Evolutionary conservation across 2,888 invertebrate genomes (phyloP).

Genomic region (Mimumesa dahlbomi): DNA sequence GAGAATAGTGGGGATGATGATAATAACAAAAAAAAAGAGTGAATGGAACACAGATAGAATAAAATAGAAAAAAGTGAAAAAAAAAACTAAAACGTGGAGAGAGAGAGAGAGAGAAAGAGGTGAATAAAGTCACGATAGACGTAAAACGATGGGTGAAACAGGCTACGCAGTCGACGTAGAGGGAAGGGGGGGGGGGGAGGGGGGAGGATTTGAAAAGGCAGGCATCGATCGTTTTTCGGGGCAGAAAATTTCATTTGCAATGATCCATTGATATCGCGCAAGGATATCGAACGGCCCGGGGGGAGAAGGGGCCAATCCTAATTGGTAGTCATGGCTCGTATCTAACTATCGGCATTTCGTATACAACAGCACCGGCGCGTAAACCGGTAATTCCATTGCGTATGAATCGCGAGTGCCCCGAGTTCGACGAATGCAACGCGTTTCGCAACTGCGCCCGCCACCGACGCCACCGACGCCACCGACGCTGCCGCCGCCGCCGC

Average conservation of each 20-base stretch:
- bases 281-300: no score
- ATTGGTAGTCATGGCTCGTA: conserved; percentile 45
- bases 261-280: conserved; percentile 19
- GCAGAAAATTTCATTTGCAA: conserved; percentile 41
- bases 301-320: conserved; percentile 21
- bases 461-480: conserved; percentile 66
- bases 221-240: conserved; percentile 11
- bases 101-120: no score
- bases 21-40: no score
- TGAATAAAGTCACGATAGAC: no score
- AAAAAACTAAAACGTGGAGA: no score
- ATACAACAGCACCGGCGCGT: conserved; percentile 70
- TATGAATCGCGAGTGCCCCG: conserved; percentile 76
- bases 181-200: not conserved
- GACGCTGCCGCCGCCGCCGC: not conserved
- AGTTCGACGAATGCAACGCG: conserved; percentile 28
- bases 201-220: not conserved
- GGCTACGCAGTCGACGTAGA: no score
- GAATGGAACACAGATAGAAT: no score
- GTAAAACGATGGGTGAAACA: no score
- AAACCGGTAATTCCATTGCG: conserved; percentile 77
- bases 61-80: no score
- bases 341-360: conserved; percentile 66
- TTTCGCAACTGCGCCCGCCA: conserved; percentile 73
- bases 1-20: no score